phyloP scores from a whole-genome alignment of 2,888 invertebrate genomes.

The Graphium colonna region DNA sequence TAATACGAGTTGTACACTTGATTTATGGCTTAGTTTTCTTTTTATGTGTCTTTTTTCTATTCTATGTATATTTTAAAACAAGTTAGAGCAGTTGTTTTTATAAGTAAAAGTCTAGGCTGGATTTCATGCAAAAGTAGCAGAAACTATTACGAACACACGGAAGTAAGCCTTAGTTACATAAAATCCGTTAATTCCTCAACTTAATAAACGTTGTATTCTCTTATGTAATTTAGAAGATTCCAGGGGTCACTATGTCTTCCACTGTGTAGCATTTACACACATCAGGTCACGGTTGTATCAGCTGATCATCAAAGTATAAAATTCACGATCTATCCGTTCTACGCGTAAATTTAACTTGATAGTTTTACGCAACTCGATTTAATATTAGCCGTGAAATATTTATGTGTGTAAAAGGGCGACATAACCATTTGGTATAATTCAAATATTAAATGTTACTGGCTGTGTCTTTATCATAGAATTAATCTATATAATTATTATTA shows the following conservation, averaged over 20 bases:
- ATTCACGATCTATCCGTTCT: not conserved
- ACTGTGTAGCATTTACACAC: constrained; percentile 4
- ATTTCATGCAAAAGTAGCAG: no score
- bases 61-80: no score
- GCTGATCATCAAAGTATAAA: constrained; percentile 1
- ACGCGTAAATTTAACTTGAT: not conserved
- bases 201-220: not conserved
- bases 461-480: no score
- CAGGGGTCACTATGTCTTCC: constrained; percentile 3
- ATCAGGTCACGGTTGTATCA: constrained; percentile 14
- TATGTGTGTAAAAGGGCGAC: not conserved
- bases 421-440: no score
- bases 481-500: no score
- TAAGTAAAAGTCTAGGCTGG: no score
- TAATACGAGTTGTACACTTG: no score
- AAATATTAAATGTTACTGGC: no score
- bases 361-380: not conserved
- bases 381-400: not conserved
- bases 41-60: no score
- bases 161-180: not conserved
- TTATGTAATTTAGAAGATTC: constrained; percentile 1
- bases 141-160: no score
- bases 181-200: not conserved
- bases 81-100: no score
- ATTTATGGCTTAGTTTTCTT: no score